A percentile compares a stretch with the other conserved stretches of the same genome.
phyloP scores from a whole-genome alignment of 2,797 vertebrate genomes.

The Echiichthys vipera region DNA sequence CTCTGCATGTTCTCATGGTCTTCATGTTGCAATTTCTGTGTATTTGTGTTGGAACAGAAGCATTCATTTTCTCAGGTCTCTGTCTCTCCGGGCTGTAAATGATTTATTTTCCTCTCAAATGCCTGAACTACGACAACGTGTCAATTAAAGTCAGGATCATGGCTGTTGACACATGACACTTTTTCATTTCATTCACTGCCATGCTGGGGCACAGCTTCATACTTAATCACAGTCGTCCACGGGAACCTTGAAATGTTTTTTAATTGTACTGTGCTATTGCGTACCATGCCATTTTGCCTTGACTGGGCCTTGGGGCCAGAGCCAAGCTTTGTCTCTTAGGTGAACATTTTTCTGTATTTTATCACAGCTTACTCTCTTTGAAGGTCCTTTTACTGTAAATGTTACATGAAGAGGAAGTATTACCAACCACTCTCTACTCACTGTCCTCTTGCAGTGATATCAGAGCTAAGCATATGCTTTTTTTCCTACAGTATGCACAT shows the following conservation, averaged over 20 bases:
- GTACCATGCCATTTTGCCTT: constrained; percentile 15
- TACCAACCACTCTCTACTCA: constrained; percentile 16
- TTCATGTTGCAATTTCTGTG: constrained; percentile 19
- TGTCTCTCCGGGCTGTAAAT: constrained; percentile 65
- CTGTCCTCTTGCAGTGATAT: constrained; percentile 28
- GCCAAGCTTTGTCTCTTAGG: constrained; percentile 13
- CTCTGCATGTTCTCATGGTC: constrained; percentile 21
- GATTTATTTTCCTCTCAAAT: constrained; percentile 78
- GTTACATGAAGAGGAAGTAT: constrained; percentile 30
- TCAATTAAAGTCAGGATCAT: constrained; percentile 84
- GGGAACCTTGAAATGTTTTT: constrained; percentile 50
- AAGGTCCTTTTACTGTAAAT: constrained; percentile 40
- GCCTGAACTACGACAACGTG: constrained; percentile 79
- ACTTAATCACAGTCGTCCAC: constrained; percentile 71
- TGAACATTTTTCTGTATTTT: constrained; percentile 45
- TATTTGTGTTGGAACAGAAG: constrained; percentile 49
- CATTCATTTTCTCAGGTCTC: constrained; percentile 61
- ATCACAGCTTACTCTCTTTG: constrained; percentile 39
- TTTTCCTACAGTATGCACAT: constrained; percentile 26
- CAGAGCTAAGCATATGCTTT: constrained; percentile 30
- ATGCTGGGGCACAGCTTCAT: constrained; percentile 61
- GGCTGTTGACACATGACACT: constrained; percentile 79
- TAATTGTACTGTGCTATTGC: constrained; percentile 45
- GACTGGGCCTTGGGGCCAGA: neutral
- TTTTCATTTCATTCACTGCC: constrained; percentile 79